Base-by-base conservation (phyloP, 92 coral and sea anemone genomes). In the Isaurus tuberculatus region DNA sequence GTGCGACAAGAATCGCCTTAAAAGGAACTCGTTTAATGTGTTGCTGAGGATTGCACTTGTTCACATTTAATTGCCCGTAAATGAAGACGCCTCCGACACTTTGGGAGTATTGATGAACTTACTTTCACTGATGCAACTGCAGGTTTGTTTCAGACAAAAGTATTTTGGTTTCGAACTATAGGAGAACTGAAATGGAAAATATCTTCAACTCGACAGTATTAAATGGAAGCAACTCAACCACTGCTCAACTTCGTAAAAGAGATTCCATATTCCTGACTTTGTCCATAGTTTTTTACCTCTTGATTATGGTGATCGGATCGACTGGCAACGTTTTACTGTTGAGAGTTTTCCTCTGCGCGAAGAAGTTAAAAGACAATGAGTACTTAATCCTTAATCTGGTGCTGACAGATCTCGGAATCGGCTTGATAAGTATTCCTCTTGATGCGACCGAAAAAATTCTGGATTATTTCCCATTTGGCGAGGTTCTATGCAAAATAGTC, bases 401-500 rank as follows among this genome's bases (percentile, higher is more conserved):
- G 49, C n/a, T 75, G 20, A 79, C 89, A 20, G 89, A 78, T 73
- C 70, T 86, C 0, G 68, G 82, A 25, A 78, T 27, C 7, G 79
- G 89, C 25, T 30, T 40, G 64, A 69, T 89, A 19, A 83, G 96
- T 33, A 88, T 92, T 42, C 96, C 96, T n/a, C 80, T 92, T 61
- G 92, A 92, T 58, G 69, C 88, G 17, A 87, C 86, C 2, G 96
- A 92, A 60, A 77, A 84, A 73, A 71, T 90, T 40, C 84, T 81
- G 9, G 72, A 66, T 0, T 37, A 81, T 42, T 92, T 91, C 67
- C 96, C 93, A 8, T 92, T 74, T 49, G 96, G 90, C 43, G 92
- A 81, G 16, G 78, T 79, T 15, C 86, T 92, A 34, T 92, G 96
- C 30, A 89, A 78, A 32, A 72, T 85, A 2, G 84, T 90, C 33